phyloP scores from a whole-genome alignment of 2,113 vertebrate genomes.

The Vombatus ursinus region DNA sequence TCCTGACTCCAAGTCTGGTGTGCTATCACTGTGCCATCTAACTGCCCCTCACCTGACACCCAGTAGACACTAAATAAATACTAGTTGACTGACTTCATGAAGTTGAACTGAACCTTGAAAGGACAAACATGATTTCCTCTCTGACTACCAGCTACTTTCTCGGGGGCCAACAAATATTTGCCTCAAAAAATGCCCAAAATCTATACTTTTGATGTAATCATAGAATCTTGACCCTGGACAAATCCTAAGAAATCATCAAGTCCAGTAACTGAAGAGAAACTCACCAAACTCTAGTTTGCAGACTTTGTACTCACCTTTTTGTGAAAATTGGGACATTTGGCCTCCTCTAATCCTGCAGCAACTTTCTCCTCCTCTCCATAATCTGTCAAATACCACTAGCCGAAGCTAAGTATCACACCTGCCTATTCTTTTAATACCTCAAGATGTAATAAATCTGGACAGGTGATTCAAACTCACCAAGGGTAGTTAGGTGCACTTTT shows the following conservation, averaged over 20 bases:
- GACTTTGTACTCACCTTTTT: not conserved
- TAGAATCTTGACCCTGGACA: not conserved
- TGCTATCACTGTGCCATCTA: not conserved
- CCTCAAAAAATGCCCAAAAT: not conserved
- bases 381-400: not conserved
- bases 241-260: not conserved
- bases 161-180: not conserved
- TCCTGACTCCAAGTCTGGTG: too few relatives aligned
- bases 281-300: not conserved
- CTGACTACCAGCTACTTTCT: not conserved
- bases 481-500: not conserved
- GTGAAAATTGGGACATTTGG: not conserved
- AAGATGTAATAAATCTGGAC: not conserved
- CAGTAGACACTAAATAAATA: not conserved
- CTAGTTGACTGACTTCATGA: not conserved
- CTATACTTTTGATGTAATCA: not conserved
- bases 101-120: not conserved
- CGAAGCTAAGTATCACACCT: not conserved
- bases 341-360: not conserved
- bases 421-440: not conserved
- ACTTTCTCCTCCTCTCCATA: not conserved
- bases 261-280: not conserved
- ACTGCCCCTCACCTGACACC: not conserved
- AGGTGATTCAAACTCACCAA: not conserved
- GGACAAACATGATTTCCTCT: not conserved